These are phyloP conservation scores for Cygnus buccinator DNA, from an alignment of 2,113 vertebrate genomes.

Conservation along the genomic window DNA sequence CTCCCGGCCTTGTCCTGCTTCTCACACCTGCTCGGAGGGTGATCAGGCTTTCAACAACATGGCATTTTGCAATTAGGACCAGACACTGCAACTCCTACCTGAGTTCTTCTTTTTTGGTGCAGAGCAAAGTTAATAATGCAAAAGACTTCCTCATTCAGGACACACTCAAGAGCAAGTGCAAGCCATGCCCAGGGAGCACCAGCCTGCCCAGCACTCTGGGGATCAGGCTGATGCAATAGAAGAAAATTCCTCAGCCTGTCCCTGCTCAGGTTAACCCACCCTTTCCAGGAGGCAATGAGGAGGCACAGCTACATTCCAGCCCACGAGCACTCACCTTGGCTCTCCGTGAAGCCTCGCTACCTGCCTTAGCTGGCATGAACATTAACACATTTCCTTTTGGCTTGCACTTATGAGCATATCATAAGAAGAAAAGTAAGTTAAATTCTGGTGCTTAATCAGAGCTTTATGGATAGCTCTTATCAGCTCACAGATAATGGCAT, in stretches of 20 bases:
- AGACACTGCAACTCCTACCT: background rate
- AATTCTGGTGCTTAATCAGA: slow-evolving; percentile 26
- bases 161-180: background rate
- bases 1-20: background rate
- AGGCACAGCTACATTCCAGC: background rate
- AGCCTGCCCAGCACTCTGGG: background rate
- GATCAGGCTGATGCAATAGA: background rate
- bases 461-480: slow-evolving; percentile 48
- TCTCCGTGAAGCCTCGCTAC: background rate
- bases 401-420: background rate
- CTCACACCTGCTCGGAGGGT: background rate
- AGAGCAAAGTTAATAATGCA: background rate
- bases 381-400: background rate
- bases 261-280: background rate
- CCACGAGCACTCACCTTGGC: background rate
- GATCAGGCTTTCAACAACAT: background rate
- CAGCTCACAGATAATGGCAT: slow-evolving; percentile 40
- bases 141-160: background rate
- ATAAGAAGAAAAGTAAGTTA: background rate
- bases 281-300: background rate
- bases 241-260: background rate
- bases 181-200: background rate
- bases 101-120: background rate
- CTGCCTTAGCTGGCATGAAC: background rate
- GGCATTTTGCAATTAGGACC: background rate